Evolutionary conservation across 1,140 invertebrate species (phyloP).

Genomic region (Drosophila lacertosa): DNA sequence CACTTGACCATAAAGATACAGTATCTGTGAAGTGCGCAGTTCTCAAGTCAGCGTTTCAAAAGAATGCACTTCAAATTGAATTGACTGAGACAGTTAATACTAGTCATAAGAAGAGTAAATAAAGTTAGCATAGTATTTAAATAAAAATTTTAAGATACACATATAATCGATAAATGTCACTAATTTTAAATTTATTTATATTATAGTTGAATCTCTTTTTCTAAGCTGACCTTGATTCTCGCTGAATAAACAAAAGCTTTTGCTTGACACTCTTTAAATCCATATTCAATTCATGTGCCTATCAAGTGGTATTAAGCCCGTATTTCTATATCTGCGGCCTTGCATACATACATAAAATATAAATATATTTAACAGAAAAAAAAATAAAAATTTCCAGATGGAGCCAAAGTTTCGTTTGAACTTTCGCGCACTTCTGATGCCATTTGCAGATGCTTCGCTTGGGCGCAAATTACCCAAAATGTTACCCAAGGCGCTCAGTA

Average conservation of each 20-base stretch:
- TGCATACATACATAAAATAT: not conserved
- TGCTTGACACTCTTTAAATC: not conserved
- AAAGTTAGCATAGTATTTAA: not conserved
- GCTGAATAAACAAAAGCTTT: not conserved
- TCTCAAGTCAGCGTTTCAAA: too few species aligned
- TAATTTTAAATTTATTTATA: not conserved
- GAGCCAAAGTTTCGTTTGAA: constrained; percentile 44
- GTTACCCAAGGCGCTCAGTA: constrained; percentile 59
- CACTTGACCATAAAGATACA: constrained; percentile 2
- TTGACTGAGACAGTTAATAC: too few species aligned
- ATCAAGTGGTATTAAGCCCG: constrained; percentile 3
- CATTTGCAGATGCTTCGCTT: constrained; percentile 48
- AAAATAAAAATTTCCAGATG: constrained; percentile 16
- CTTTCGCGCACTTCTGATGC: constrained; percentile 47
- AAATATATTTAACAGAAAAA: constrained; percentile 1
- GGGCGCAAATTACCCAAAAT: constrained; percentile 67
- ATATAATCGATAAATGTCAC: too few species aligned
- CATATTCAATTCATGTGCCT: constrained; percentile 4
- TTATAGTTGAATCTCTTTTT: not conserved
- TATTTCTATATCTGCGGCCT: not conserved
- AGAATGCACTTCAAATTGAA: too few species aligned
- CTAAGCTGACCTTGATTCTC: not conserved
- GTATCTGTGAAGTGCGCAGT: not conserved
- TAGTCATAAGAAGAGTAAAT: too few species aligned
- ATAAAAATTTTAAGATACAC: too few species aligned